A percentile compares a stretch with the other conserved stretches of the same genome.
These are phyloP conservation scores for Listrodromus nycthemerus DNA, from an alignment of 2,888 invertebrate species.

Conservation along the genomic window DNA sequence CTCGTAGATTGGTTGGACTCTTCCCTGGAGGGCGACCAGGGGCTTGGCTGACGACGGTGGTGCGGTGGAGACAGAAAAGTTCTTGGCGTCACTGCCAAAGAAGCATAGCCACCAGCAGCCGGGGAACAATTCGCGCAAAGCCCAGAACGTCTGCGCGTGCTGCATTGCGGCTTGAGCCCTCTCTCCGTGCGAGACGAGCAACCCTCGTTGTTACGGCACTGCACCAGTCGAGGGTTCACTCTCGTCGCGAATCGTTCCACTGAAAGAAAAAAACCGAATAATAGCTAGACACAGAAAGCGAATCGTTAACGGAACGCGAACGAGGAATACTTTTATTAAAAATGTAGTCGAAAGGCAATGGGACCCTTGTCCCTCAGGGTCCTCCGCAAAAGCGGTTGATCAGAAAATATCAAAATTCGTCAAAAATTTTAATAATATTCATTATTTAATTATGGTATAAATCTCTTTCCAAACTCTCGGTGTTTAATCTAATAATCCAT, in stretches of 20 bases:
- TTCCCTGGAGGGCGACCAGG: neutral
- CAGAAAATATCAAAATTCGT: slow-evolving; percentile 8
- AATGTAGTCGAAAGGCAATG: slow-evolving; percentile 64
- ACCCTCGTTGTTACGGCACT: slow-evolving; percentile 74
- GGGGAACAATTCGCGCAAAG: slow-evolving; percentile 74
- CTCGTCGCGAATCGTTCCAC: slow-evolving; percentile 57
- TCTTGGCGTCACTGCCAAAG: slow-evolving; percentile 1
- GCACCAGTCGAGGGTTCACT: slow-evolving; percentile 70
- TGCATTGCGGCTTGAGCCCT: slow-evolving; percentile 79
- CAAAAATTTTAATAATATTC: neutral
- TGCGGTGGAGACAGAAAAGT: neutral
- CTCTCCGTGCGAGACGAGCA: slow-evolving; percentile 63
- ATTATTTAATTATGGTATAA: slow-evolving; percentile 1
- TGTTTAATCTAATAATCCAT: slow-evolving; percentile 58
- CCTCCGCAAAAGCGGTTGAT: slow-evolving; percentile 49
- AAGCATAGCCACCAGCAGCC: slow-evolving; percentile 47
- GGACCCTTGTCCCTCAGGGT: slow-evolving; percentile 47
- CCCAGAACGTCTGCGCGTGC: slow-evolving; percentile 80
- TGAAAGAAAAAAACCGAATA: neutral
- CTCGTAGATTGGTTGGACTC: neutral
- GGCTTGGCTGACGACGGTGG: neutral
- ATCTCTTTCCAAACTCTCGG: slow-evolving; percentile 57
- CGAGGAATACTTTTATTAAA: slow-evolving; percentile 25
- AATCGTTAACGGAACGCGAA: slow-evolving; percentile 35
- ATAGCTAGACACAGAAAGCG: slow-evolving; percentile 51